phyloP scores from a whole-genome alignment of 2,113 vertebrate genomes.

The Oreocharis arfaki region DNA sequence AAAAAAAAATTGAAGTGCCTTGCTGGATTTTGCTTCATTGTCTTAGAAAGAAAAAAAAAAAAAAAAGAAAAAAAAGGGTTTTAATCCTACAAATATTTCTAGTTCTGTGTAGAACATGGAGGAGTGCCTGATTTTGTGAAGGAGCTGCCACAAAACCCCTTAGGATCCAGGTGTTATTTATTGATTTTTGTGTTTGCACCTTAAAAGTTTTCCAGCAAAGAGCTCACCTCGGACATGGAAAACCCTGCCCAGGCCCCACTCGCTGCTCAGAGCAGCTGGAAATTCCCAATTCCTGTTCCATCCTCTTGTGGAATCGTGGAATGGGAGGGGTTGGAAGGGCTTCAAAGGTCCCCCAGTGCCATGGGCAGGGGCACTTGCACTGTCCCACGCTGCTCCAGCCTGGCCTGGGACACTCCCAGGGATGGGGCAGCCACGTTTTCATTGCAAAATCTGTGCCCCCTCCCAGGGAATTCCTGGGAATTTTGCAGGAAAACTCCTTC shows the following conservation, averaged over 20 bases:
- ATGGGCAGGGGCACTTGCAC: neutral
- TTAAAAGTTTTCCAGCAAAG: neutral
- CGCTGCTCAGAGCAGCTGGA: neutral
- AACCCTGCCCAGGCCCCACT: neutral
- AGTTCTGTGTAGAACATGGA: neutral
- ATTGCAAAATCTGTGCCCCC: neutral
- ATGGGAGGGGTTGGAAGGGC: neutral
- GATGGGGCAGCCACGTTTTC: neutral
- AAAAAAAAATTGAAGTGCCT: neutral
- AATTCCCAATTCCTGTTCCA: neutral
- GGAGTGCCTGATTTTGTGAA: neutral
- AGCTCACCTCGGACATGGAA: neutral
- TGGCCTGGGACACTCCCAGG: neutral
- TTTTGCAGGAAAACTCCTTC: neutral
- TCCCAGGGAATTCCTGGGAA: neutral
- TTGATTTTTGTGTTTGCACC: neutral
- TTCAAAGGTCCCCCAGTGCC: neutral
- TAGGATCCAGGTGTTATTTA: neutral
- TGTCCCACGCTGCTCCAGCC: neutral
- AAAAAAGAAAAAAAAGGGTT: neutral
- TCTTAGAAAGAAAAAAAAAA: neutral
- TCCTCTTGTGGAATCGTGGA: accelerated
- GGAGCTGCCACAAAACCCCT: accelerated
- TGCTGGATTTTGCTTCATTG: neutral
- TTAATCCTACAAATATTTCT: neutral